Evolutionary conservation across 1,140 invertebrate genomes (phyloP).

Genomic region (Drosophila bocqueti): DNA sequence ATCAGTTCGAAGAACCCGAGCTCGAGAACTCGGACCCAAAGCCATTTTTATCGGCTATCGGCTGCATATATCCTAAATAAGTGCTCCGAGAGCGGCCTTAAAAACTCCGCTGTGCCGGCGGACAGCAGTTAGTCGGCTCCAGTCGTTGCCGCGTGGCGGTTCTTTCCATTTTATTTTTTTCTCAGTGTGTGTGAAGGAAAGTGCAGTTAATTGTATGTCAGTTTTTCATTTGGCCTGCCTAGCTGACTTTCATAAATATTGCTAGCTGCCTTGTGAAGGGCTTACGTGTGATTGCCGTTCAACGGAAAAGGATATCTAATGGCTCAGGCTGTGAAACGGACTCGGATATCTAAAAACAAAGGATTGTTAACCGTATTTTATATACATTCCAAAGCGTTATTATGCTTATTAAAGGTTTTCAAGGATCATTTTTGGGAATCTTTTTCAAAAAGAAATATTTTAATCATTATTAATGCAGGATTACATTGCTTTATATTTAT

Average conservation of each 20-base stretch:
- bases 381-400: neutral
- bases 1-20: conserved; percentile 20
- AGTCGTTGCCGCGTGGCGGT: conserved; percentile 4
- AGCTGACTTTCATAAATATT: conserved; percentile 68
- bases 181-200: neutral
- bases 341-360: neutral
- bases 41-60: conserved; percentile 14
- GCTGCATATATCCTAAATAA: conserved; percentile 24
- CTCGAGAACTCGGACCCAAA: neutral
- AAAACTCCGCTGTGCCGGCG: conserved; percentile 11
- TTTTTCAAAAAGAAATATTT: neutral
- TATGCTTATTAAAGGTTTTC: too few relatives aligned
- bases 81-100: conserved; percentile 3
- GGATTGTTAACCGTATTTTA: neutral
- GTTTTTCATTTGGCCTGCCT: conserved; percentile 79
- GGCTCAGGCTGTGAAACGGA: too few relatives aligned
- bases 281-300: conserved; percentile 76
- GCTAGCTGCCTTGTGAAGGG: conserved; percentile 85
- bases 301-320: conserved; percentile 16
- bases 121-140: conserved; percentile 28
- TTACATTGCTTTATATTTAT: neutral
- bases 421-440: too few relatives aligned
- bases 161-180: conserved; percentile 3
- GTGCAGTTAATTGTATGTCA: conserved; percentile 63
- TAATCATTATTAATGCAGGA: neutral